These are phyloP conservation scores for Ciconia boyciana DNA, from an alignment of 2,113 vertebrate genomes.

Conservation along the genomic window DNA sequence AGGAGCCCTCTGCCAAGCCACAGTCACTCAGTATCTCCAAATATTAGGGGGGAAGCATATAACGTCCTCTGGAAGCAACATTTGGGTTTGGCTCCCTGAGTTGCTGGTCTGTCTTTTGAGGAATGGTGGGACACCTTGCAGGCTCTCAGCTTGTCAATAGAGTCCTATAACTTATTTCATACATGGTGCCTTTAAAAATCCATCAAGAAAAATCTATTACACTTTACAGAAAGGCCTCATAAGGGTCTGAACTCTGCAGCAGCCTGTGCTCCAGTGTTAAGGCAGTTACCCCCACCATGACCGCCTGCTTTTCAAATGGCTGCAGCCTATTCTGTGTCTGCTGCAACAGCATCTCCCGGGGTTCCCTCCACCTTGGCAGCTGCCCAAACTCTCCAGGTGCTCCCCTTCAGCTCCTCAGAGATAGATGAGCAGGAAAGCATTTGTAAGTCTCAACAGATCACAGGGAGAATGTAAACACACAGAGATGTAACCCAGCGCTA, in stretches of 20 bases:
- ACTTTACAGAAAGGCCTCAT: not conserved
- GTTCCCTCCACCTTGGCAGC: not conserved
- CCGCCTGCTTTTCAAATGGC: not conserved
- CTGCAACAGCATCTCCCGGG: not conserved
- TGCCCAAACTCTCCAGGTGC: not conserved
- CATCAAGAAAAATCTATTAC: not conserved
- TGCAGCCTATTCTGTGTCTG: not conserved
- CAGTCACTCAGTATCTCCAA: not conserved
- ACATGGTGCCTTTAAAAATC: not conserved
- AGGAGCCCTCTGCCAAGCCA: not conserved
- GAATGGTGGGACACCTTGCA: not conserved
- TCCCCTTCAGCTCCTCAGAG: not conserved
- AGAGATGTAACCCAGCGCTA: not conserved
- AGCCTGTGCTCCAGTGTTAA: not conserved
- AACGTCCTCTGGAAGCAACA: not conserved
- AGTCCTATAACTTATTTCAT: not conserved
- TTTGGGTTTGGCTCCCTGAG: not conserved
- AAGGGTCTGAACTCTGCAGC: not conserved
- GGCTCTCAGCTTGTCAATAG: not conserved
- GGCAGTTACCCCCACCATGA: not conserved
- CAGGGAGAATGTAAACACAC: not conserved
- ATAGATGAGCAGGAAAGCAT: not conserved
- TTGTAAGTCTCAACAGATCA: not conserved
- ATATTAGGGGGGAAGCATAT: not conserved
- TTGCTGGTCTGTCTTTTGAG: not conserved